phyloP scores from a whole-genome alignment of 2,797 vertebrate genomes.

The Squalus acanthias region DNA sequence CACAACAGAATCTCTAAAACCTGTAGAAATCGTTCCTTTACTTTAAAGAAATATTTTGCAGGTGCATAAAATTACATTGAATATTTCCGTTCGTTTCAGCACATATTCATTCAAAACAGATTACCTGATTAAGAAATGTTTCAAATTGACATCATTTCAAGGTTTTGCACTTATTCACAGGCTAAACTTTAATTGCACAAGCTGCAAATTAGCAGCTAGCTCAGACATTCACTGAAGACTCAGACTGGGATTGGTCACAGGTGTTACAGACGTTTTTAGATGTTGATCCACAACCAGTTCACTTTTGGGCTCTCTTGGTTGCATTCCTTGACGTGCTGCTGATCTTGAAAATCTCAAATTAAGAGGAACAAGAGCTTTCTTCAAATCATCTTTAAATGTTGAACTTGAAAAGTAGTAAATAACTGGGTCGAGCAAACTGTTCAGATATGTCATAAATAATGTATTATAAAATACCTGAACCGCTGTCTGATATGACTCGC shows the following conservation, averaged over 20 bases:
- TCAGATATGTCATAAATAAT: slow-evolving; percentile 39
- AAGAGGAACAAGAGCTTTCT: background rate
- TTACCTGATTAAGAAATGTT: background rate
- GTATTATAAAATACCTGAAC: slow-evolving; percentile 34
- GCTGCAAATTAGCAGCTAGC: too few species aligned
- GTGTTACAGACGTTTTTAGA: background rate
- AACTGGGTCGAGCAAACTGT: slow-evolving; percentile 40
- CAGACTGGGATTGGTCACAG: background rate
- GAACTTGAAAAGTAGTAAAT: slow-evolving; percentile 40
- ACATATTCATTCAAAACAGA: background rate
- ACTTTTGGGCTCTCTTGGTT: too few species aligned
- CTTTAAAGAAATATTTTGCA: background rate
- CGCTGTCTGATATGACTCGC: slow-evolving; percentile 26
- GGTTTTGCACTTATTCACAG: background rate
- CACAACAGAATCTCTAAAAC: too few species aligned
- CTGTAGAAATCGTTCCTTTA: too few species aligned
- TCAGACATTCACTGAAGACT: background rate
- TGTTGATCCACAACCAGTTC: too few species aligned
- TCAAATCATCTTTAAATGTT: slow-evolving; percentile 20
- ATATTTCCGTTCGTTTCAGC: background rate
- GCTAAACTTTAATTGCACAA: background rate
- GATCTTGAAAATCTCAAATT: background rate
- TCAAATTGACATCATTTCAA: background rate
- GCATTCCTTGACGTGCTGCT: too few species aligned
- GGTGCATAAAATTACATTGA: background rate